Base-by-base conservation (phyloP, 2,797 vertebrate species). In the Chelidonichthys spinosus region DNA sequence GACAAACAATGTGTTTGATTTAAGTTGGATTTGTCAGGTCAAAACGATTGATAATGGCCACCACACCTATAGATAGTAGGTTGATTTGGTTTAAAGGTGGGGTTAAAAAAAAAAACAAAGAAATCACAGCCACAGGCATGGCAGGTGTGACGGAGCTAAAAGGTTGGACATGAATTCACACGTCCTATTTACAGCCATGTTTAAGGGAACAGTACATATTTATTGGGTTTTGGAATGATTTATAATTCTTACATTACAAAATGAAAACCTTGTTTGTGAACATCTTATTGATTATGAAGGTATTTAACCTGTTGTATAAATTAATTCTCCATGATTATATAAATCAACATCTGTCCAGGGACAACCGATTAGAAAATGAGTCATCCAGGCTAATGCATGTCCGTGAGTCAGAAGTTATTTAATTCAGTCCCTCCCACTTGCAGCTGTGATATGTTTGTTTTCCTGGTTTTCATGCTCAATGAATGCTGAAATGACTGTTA, bases 371-470 rank as follows among this genome's bases (percentile, higher is more conserved):
- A 52, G 7, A 59, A 13, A 5, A 50, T 47, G 1, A 56, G 18
- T 64, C 35, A 56, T 46, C 32, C 14, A 9, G 37, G 15, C 32
- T 36, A 25, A 63, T n/a, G 6, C 39, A 58, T 15, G 33, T 63
- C 44, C 5, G 15, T 69, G 52, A 81, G 58, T 81, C 73, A 73
- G 33, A 65, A 49, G 49, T 46, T 36, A 69, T 50, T 61, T 7
- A 55, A 18, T 39, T 46, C 43, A 55, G 11, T 40, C 13, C 54
- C 55, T 56, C 81, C 49, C 50, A 79, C 69, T 3, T 42, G 44
- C 37, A 65, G 69, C 65, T 63, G 36, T 14, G 36, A 3, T 75
- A 39, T 54, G 44, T 72, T 47, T 55, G 47, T 37, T 66, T 73
- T 43, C 42, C 54, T 44, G 37, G 54, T 59, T 35, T 46, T 55